Evolutionary conservation across 1,140 invertebrate species (phyloP), one percentile per base, ranked within the genome.

Genomic region (Drosophila pseudoananassae): DNA sequence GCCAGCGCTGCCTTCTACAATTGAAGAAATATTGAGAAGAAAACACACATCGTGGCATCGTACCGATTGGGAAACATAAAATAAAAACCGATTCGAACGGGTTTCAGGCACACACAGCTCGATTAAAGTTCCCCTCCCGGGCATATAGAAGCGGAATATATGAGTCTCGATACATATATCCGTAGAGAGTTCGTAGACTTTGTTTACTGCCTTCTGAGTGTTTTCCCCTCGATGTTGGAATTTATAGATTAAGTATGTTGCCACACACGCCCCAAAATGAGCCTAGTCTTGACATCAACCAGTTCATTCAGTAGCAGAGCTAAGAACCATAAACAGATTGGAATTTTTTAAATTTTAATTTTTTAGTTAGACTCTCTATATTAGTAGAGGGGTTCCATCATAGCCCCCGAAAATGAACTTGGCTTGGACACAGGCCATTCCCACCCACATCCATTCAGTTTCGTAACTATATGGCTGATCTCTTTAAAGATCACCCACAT

Each of bases 1-100:
- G 51, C 64, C 40, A 74, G 53, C 43, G 55, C 23, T 3, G 40
- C 1, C 40, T 6, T 17, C 40, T 7, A 15, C 40, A 43, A 43
- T 43, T 43, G 40, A 43, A 43, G 40, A 43, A n/a, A 36, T 36
- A 36, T 7, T n/a, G 10, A 23, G 14, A 50, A 31, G 56, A 50
- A 50, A 43, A 46, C 61, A 70, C 20, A 20, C 2, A 20, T 3
- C 59, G 36, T 15, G 38, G 45, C 27, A 14, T 40, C 20, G 33
- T 10, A 31, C 7, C 31, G 47, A 66, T 46, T 58, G 45, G 47
- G 66, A 43, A 43, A 43, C 14, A 8, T 9, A 56, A 63, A 63
- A 56, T 43, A 17, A 66, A 77, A 85, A 60, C 74, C 82, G 75
- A 78, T 82, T 88, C 38, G 58, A 88, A 72, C 82, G 49, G 71